phyloP scores from a whole-genome alignment of 2,888 invertebrate genomes.

The Germaria angustata region DNA sequence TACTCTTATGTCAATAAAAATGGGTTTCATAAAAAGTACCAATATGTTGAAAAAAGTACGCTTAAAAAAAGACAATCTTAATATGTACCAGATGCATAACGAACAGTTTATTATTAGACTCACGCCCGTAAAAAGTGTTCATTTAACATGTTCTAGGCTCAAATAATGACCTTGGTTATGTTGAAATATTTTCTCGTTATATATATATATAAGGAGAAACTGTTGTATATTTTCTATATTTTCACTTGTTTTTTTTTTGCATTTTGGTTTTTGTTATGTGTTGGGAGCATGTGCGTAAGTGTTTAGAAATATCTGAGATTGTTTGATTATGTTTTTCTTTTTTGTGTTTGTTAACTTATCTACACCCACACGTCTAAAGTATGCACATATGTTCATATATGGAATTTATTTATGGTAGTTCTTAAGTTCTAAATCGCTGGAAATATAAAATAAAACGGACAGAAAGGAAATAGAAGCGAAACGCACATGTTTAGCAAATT shows the following conservation, averaged over 20 bases:
- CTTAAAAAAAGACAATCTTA: constrained; percentile 21
- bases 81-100: not conserved
- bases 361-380: too few relatives aligned
- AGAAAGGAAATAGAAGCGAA: too few relatives aligned
- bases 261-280: constrained; percentile 17
- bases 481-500: too few relatives aligned
- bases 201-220: not conserved
- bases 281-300: constrained; percentile 13
- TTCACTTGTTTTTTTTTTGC: not conserved
- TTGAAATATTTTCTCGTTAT: constrained; percentile 27
- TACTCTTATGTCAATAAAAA: too few relatives aligned
- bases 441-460: too few relatives aligned
- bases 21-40: too few relatives aligned
- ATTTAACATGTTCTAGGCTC: not conserved
- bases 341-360: too few relatives aligned
- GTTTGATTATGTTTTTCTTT: not conserved
- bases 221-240: not conserved
- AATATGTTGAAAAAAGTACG: constrained; percentile 2
- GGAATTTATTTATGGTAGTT: too few relatives aligned
- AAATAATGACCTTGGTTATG: constrained; percentile 31
- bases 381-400: too few relatives aligned
- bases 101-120: constrained; percentile 16
- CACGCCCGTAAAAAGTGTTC: constrained; percentile 1
- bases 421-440: too few relatives aligned
- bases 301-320: constrained; percentile 7